phyloP scores from a whole-genome alignment of 2,888 invertebrate genomes.

The Aproaerema taeniolella region DNA sequence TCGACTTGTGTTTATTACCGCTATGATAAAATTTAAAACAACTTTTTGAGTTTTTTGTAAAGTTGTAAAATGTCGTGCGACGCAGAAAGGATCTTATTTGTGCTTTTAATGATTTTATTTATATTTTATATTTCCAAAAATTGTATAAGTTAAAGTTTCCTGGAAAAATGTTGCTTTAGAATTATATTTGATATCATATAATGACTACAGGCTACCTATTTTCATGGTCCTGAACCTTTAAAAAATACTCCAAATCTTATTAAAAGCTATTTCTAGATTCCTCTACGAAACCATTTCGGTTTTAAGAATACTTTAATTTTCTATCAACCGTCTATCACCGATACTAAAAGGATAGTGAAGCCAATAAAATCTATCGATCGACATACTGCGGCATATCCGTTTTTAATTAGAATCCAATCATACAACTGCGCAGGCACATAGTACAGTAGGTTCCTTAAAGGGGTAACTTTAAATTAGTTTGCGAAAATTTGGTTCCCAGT shows the following conservation, averaged over 20 bases:
- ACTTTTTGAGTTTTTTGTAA: neutral
- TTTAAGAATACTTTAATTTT: constrained; percentile 32
- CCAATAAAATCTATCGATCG: constrained; percentile 57
- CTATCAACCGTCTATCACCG: neutral
- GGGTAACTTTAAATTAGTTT: too few species aligned
- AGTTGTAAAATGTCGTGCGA: neutral
- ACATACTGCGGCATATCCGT: constrained; percentile 55
- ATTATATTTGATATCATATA: neutral
- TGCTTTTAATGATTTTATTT: neutral
- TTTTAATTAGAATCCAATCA: constrained; percentile 22
- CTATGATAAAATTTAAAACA: neutral
- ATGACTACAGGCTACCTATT: neutral
- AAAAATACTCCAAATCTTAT: neutral
- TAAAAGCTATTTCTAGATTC: neutral
- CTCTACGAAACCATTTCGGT: constrained; percentile 35
- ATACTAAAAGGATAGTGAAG: too few species aligned
- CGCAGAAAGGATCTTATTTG: neutral
- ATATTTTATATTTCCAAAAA: neutral
- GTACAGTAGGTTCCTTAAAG: too few species aligned
- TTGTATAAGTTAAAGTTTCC: too few species aligned
- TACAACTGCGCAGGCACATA: too few species aligned
- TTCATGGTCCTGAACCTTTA: neutral
- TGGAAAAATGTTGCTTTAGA: neutral
- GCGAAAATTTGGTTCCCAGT: too few species aligned
- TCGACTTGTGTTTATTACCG: too few species aligned